Conservation (phyloP, 2,797 vertebrate species). For the Sebastes goodei region DNA sequence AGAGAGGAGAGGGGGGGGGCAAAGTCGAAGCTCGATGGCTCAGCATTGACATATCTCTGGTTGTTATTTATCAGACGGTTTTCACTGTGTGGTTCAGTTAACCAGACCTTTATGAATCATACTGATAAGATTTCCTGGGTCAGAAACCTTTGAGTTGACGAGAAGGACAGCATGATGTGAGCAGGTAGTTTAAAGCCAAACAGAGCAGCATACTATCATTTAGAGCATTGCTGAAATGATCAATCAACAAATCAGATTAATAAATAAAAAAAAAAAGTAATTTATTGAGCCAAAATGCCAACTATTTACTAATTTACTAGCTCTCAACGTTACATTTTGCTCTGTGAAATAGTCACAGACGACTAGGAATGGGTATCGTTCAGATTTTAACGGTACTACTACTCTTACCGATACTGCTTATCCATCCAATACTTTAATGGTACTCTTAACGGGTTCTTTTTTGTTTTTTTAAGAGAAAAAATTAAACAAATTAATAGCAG, state of each 20-base stretch:
- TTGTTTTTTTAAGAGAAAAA: too few relatives aligned
- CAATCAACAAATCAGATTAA: neutral
- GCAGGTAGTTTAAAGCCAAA: neutral
- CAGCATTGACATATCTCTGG: constrained; percentile 20
- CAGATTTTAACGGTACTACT: too few relatives aligned
- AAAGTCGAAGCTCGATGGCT: constrained; percentile 29
- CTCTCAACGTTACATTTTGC: neutral
- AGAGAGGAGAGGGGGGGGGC: neutral
- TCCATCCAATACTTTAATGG: too few relatives aligned
- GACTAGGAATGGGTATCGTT: neutral
- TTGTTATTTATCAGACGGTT: constrained; percentile 34
- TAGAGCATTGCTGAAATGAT: neutral
- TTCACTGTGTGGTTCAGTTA: constrained; percentile 27
- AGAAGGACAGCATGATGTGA: neutral
- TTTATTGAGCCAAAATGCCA: neutral
- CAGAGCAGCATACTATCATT: neutral
- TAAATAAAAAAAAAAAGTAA: neutral
- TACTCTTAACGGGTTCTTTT: too few relatives aligned
- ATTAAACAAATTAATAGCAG: too few relatives aligned
- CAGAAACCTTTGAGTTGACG: constrained; percentile 3
- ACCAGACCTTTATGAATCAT: constrained; percentile 39
- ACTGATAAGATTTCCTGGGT: constrained; percentile 27
- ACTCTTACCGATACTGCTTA: too few relatives aligned
- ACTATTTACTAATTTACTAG: neutral
- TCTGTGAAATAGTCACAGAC: neutral